Evolutionary conservation across 2,888 invertebrate species (phyloP).

Genomic region (Lagria hirta): DNA sequence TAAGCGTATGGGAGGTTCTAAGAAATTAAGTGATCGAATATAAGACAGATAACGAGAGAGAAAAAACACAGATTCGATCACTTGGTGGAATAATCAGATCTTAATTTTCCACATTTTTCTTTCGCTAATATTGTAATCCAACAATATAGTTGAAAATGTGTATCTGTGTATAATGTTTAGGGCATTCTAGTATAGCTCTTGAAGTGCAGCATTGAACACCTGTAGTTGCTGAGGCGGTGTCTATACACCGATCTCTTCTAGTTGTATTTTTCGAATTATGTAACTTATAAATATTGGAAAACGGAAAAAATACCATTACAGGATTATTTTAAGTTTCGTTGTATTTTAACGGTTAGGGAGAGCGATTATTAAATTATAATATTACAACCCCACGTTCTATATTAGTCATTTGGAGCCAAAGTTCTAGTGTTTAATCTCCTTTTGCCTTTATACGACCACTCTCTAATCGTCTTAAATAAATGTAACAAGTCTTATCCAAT

Average conservation of each 20-base stretch:
- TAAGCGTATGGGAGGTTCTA: no score
- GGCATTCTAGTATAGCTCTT: conserved; percentile 41
- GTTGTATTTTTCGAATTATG: conserved; percentile 37
- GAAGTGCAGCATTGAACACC: conserved; percentile 39
- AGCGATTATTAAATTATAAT: conserved; percentile 16
- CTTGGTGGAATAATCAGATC: no score
- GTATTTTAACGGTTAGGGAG: conserved; percentile 18
- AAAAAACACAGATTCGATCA: no score
- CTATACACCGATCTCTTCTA: conserved; percentile 31
- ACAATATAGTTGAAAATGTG: conserved; percentile 25
- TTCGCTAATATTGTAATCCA: conserved; percentile 22
- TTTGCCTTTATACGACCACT: conserved; percentile 20
- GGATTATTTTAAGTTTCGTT: conserved; percentile 28
- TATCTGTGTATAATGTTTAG: conserved; percentile 32
- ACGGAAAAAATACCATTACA: conserved; percentile 36
- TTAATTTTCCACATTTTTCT: conserved; percentile 14
- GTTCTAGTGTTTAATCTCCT: conserved; percentile 17
- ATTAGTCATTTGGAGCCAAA: conserved; percentile 38
- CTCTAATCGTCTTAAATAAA: conserved; percentile 29
- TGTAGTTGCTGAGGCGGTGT: conserved; percentile 32
- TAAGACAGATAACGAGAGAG: no score
- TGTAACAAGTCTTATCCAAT: conserved; percentile 23
- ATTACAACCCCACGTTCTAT: conserved; percentile 7
- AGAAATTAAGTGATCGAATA: no score
- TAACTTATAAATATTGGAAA: conserved; percentile 39